Evolutionary conservation across 2,113 vertebrate genomes (phyloP).

Genomic region (Trachemys scripta): DNA sequence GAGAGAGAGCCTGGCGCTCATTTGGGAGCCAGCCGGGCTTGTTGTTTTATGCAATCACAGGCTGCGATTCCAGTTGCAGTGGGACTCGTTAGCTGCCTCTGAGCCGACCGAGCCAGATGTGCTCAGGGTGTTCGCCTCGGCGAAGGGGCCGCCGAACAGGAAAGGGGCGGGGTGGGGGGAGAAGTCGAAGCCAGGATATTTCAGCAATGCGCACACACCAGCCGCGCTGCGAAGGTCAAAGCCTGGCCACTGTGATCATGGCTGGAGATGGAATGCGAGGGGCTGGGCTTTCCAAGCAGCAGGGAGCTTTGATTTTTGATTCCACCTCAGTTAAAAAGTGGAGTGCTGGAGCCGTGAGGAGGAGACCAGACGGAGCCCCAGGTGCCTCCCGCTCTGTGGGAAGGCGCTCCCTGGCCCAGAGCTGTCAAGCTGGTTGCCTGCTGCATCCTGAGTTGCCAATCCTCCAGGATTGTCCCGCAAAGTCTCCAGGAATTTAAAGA

Average conservation of each 20-base stretch:
- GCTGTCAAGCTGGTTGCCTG: background rate
- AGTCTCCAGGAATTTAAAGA: background rate
- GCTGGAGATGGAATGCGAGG: conserved; percentile 50
- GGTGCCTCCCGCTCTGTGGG: background rate
- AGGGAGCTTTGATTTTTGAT: background rate
- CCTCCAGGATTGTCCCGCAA: background rate
- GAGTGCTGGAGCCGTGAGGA: background rate
- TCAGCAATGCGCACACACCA: conserved; percentile 2
- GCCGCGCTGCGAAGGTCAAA: conserved; percentile 66
- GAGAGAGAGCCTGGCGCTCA: background rate
- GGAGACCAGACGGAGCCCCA: background rate
- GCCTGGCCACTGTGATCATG: conserved; percentile 21
- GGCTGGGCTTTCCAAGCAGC: conserved; percentile 2
- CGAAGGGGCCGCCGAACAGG: background rate
- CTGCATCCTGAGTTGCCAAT: background rate
- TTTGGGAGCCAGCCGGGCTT: background rate
- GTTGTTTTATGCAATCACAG: background rate
- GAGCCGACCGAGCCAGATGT: background rate
- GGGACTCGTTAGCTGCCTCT: background rate
- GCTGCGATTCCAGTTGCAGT: background rate
- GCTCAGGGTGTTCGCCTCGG: background rate
- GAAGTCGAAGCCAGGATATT: background rate
- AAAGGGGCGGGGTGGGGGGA: background rate
- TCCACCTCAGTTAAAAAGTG: background rate
- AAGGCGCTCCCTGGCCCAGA: background rate